Evolutionary conservation across 1,140 invertebrate species (phyloP), one percentile per base, ranked within the genome.

Genomic region (Trachymyrmex septentrionalis): DNA sequence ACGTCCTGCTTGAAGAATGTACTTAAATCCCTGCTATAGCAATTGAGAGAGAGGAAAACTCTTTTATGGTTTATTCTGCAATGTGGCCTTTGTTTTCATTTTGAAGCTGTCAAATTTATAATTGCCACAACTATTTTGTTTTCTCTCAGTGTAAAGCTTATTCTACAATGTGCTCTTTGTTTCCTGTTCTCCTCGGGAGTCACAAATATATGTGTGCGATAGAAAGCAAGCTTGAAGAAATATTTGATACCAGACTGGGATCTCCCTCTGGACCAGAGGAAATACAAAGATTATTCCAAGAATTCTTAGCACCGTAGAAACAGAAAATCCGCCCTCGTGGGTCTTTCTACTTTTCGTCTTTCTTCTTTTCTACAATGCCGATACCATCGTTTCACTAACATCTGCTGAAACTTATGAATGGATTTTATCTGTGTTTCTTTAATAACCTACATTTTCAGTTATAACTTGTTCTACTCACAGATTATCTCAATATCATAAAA

Each of bases 261-360:
- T 91, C 88, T 73, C 87, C 86, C 30, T 34, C 78, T 38, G 55
- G 27, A 80, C 76, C 66, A 71, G 69, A 90, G 73, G 63, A 85
- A 86, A 80, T 85, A 85, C 85, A 90, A 92, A 87, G 87, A 75
- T 72, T 72, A 72, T 90, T 88, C 91, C 64, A 89, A 91, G 90
- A 92, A 93, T 92, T 93, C 92, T 67, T 92, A 91, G 86, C 92
- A 90, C 87, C 82, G 87, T 82, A 61, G 91, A 44, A 91, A 85
- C 12, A 3, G 7, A 63, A 44, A 87, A 87, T 87, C 88, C 87
- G 90, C 87, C 91, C 90, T 78, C 91, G 4, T 16, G 24, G 14
- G 69, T 78, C 59, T 44, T 75, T 50, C 57, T 3, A 7, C 6
- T n/a, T 55, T 19, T 19, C 7, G 30, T 10, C 48, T 5, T 30